phyloP scores from a whole-genome alignment of 2,888 invertebrate species.

The Brenthis daphne region DNA sequence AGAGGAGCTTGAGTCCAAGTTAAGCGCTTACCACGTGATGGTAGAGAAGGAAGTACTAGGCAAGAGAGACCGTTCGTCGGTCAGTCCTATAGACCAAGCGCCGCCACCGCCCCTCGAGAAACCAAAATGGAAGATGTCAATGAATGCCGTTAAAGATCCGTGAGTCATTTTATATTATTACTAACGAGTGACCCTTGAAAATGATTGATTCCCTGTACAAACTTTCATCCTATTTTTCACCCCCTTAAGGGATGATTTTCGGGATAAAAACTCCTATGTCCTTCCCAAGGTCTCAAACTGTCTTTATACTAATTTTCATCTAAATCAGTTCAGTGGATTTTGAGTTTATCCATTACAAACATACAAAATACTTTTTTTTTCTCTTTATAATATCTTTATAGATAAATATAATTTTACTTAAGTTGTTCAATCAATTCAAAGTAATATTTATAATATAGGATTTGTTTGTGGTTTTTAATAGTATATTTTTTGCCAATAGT shows the following conservation, averaged over 20 bases:
- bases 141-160: conserved; percentile 82
- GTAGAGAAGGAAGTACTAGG: conserved; percentile 84
- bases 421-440: not conserved
- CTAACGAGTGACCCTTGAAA: not conserved
- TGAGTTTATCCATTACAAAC: too few species aligned
- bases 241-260: too few species aligned
- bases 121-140: conserved; percentile 88
- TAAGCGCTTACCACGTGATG: conserved; percentile 90
- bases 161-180: conserved; percentile 51
- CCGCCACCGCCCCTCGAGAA: conserved; percentile 78
- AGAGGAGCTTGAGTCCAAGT: conserved; percentile 88
- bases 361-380: too few species aligned
- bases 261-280: too few species aligned
- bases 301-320: too few species aligned
- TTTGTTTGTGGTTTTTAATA: conserved; percentile 4
- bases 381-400: too few species aligned
- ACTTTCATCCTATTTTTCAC: too few species aligned
- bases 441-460: not conserved
- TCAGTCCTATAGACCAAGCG: conserved; percentile 74
- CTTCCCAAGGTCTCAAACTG: too few species aligned
- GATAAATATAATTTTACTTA: not conserved
- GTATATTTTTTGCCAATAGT: conserved; percentile 53
- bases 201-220: too few species aligned
- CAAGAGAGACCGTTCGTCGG: conserved; percentile 69
- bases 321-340: too few species aligned